These are phyloP conservation scores for Iphiclides podalirius DNA, from an alignment of 2,888 invertebrate genomes.

Conservation along the genomic window DNA sequence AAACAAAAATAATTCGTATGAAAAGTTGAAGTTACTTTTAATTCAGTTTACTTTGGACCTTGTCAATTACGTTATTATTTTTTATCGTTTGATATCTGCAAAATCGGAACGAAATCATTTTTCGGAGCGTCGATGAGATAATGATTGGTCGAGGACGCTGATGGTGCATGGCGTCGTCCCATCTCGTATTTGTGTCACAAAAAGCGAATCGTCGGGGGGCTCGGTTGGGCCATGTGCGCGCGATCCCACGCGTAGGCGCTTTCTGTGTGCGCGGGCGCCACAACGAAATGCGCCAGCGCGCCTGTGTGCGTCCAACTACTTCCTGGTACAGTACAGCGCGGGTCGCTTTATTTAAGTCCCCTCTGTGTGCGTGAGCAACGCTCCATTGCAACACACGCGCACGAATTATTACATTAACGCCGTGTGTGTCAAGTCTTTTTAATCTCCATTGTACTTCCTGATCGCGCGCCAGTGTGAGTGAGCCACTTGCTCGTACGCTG, in stretches of 20 bases:
- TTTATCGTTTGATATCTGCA: no score
- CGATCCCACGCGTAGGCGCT: constrained; percentile 76
- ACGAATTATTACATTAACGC: constrained; percentile 71
- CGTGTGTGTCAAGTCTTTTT: constrained; percentile 67
- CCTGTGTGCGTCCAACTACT: constrained; percentile 73
- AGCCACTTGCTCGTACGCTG: constrained; percentile 79
- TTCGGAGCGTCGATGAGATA: no score
- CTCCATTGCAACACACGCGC: constrained; percentile 68
- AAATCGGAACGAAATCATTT: no score
- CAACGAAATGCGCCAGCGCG: constrained; percentile 49
- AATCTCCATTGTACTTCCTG: constrained; percentile 80
- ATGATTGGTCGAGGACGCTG: no score
- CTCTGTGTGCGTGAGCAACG: constrained; percentile 73
- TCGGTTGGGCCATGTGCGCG: constrained; percentile 76
- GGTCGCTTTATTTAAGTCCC: constrained; percentile 75
- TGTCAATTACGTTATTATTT: no score
- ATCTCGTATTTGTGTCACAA: constrained; percentile 63
- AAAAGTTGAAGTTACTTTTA: no score
- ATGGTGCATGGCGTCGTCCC: no score
- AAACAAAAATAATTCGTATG: no score
- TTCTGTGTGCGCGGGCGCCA: constrained; percentile 75
- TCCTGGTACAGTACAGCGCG: constrained; percentile 73
- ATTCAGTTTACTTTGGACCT: no score
- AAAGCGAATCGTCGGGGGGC: constrained; percentile 75
- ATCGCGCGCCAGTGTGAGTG: constrained; percentile 66